Evolutionary conservation across 2,113 vertebrate genomes (phyloP).

Genomic region (Mustelus asterias): DNA sequence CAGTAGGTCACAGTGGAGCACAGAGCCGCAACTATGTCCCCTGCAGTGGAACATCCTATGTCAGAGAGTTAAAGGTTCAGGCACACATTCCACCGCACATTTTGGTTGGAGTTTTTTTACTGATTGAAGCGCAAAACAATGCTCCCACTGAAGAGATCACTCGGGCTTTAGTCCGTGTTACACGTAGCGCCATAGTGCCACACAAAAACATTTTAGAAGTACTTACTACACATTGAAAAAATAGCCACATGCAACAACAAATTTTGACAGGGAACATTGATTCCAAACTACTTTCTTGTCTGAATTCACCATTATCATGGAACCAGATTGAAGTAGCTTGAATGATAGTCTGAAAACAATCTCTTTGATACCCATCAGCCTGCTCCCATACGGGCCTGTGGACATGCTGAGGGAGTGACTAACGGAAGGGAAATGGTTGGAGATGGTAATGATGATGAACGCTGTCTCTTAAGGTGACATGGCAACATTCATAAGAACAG

Average conservation of each 20-base stretch:
- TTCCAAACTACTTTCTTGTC: too few relatives aligned
- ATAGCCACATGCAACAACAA: too few relatives aligned
- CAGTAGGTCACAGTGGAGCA: not conserved
- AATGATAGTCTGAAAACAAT: not conserved
- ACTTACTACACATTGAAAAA: too few relatives aligned
- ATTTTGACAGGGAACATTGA: too few relatives aligned
- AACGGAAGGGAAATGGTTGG: not conserved
- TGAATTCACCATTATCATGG: too few relatives aligned
- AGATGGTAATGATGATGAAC: not conserved
- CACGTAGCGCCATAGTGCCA: too few relatives aligned
- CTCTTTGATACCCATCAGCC: not conserved
- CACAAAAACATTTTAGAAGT: too few relatives aligned
- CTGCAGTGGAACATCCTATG: not conserved
- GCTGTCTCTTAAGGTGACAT: not conserved
- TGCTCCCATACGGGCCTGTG: not conserved
- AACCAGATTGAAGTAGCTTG: not conserved
- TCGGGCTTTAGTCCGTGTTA: too few relatives aligned
- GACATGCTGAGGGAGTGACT: not conserved
- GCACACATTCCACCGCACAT: not conserved
- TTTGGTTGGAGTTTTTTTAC: not conserved
- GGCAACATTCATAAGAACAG: not conserved
- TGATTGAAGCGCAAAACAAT: not conserved
- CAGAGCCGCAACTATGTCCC: not conserved
- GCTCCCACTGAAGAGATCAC: too few relatives aligned
- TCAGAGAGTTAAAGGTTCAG: not conserved